Conservation (phyloP, 92 coral and sea anemone species). For the Ricordea florida region DNA sequence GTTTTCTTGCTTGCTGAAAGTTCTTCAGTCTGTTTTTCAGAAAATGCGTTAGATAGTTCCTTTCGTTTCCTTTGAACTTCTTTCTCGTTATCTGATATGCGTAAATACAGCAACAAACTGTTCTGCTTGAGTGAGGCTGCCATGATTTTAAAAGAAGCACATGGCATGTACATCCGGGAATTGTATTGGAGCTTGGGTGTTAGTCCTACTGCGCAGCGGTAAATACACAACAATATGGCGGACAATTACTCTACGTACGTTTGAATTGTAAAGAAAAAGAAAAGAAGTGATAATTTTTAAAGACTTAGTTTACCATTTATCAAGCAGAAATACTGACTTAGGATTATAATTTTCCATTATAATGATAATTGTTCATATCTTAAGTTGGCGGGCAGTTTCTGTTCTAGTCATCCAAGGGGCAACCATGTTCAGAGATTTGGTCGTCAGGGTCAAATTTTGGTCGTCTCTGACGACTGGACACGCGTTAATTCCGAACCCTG, state of each 20-base stretch:
- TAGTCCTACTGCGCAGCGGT: not conserved
- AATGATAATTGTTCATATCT: constrained; percentile 17
- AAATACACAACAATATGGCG: not conserved
- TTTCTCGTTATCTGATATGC: not conserved
- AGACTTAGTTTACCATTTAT: not conserved
- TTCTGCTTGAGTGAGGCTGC: constrained; percentile 2
- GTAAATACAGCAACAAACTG: not conserved
- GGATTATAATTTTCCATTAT: too few species aligned
- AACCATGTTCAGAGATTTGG: not conserved
- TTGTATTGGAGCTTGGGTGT: not conserved
- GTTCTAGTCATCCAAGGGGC: constrained; percentile 11
- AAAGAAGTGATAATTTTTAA: too few species aligned
- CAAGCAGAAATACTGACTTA: constrained; percentile 3
- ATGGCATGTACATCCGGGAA: constrained; percentile 7
- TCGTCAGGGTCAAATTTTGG: constrained; percentile 12
- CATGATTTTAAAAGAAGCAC: not conserved
- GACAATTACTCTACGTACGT: not conserved
- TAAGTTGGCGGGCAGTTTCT: not conserved
- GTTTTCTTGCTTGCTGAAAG: not conserved
- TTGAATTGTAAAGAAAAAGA: too few species aligned
- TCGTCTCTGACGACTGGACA: constrained; percentile 9
- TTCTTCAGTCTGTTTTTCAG: not conserved
- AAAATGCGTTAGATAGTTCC: not conserved
- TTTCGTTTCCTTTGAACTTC: not conserved
- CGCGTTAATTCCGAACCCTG: constrained; percentile 18